Percentiles rank a stretch among this genome's conserved stretches.
Conservation (phyloP, 1,140 invertebrate species). For the Nasonia vitripennis region DNA sequence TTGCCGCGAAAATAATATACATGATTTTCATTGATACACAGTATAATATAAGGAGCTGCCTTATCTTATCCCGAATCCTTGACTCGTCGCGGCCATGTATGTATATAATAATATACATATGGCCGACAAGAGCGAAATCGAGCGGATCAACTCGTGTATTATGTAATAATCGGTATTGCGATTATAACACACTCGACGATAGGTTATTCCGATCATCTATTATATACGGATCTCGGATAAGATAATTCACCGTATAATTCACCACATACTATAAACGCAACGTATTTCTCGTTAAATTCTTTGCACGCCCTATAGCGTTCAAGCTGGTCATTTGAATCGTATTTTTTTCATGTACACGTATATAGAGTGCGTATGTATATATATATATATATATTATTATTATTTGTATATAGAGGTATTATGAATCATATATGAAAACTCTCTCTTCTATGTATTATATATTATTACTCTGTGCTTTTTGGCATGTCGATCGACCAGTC, state of each 20-base stretch:
- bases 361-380: constrained; percentile 39
- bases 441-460: constrained; percentile 34
- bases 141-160: too few species aligned
- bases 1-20: neutral
- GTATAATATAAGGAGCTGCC: neutral
- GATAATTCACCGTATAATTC: neutral
- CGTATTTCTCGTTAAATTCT: neutral
- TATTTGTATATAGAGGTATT: constrained; percentile 48
- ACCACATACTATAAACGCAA: neutral
- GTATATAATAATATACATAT: too few species aligned
- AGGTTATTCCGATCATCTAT: neutral
- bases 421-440: neutral
- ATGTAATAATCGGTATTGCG: too few species aligned
- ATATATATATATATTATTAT: constrained; percentile 46
- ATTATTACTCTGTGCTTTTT: constrained; percentile 68
- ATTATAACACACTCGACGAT: too few species aligned
- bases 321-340: neutral
- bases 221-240: neutral
- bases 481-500: constrained; percentile 72
- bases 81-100: neutral
- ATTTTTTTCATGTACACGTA: constrained; percentile 28
- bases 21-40: neutral
- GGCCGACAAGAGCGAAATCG: too few species aligned
- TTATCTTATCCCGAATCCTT: neutral
- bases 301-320: neutral